Evolutionary conservation across 2,888 invertebrate genomes (phyloP).

Genomic region (Celastrina argiolus): DNA sequence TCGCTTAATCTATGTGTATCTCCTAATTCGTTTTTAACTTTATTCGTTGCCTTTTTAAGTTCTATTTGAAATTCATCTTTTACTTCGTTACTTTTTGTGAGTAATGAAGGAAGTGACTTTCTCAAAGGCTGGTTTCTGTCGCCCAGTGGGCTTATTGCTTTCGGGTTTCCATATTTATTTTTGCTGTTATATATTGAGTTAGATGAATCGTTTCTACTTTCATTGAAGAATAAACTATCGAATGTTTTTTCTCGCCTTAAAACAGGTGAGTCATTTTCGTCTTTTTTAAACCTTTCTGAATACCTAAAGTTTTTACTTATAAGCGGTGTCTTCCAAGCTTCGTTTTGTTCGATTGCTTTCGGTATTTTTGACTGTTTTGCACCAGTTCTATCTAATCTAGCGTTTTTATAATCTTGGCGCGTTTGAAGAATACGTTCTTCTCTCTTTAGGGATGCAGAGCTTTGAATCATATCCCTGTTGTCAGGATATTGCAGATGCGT

Average conservation of each 20-base stretch:
- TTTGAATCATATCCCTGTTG: conserved; percentile 63
- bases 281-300: conserved; percentile 69
- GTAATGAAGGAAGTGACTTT: conserved; percentile 77
- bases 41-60: conserved; percentile 73
- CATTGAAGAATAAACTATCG: conserved; percentile 60
- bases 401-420: conserved; percentile 68
- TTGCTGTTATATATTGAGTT: conserved; percentile 54
- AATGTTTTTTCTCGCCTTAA: conserved; percentile 73
- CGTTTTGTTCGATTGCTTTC: conserved; percentile 61
- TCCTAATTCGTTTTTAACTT: conserved; percentile 69
- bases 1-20: conserved; percentile 67
- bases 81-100: conserved; percentile 70
- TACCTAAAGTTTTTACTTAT: conserved; percentile 69
- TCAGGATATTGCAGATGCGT: conserved; percentile 66
- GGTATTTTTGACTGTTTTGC: conserved; percentile 70
- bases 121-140: conserved; percentile 62
- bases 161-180: conserved; percentile 56
- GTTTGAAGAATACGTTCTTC: conserved; percentile 72
- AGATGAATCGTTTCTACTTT: conserved; percentile 56
- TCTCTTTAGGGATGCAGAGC: conserved; percentile 60
- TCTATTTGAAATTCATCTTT: conserved; percentile 76
- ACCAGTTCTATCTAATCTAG: conserved; percentile 68
- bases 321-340: conserved; percentile 70
- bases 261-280: conserved; percentile 54
- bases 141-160: conserved; percentile 52